A percentile compares a stretch with the other conserved stretches of the same genome.
Evolutionary conservation across 2,113 vertebrate genomes (phyloP).

Genomic region (Eurypyga helias): DNA sequence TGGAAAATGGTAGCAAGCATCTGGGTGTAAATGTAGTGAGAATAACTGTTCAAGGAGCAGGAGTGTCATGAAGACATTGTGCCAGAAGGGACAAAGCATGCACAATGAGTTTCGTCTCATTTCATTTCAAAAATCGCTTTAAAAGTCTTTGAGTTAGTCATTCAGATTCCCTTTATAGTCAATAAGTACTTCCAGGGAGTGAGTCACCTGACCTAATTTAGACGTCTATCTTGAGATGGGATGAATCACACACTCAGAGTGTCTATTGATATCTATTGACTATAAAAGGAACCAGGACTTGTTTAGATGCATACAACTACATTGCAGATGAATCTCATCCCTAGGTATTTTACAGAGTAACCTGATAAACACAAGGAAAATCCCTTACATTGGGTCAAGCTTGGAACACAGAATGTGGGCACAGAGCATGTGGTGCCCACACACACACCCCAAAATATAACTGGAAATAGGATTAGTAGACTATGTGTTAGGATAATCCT

Average conservation of each 20-base stretch:
- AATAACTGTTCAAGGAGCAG: neutral
- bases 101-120: neutral
- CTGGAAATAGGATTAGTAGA: neutral
- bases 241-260: slow-evolving; percentile 64
- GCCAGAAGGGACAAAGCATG: neutral
- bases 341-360: neutral
- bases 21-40: neutral
- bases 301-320: slow-evolving; percentile 21
- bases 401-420: neutral
- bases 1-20: neutral
- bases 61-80: neutral
- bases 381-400: neutral
- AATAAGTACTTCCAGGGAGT: slow-evolving; percentile 62
- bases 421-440: neutral
- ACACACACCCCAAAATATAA: neutral
- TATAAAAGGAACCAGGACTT: slow-evolving; percentile 64
- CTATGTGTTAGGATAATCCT: neutral
- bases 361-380: neutral
- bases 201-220: slow-evolving; percentile 71
- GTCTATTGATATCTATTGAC: slow-evolving; percentile 71
- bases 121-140: neutral
- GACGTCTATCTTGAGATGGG: slow-evolving; percentile 57
- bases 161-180: slow-evolving; percentile 55
- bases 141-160: slow-evolving; percentile 20
- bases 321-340: slow-evolving; percentile 10